A percentile compares a stretch with the other conserved stretches of the same genome.
Evolutionary conservation across 2,888 invertebrate genomes (phyloP).

Genomic region (Bombyx huttoni): DNA sequence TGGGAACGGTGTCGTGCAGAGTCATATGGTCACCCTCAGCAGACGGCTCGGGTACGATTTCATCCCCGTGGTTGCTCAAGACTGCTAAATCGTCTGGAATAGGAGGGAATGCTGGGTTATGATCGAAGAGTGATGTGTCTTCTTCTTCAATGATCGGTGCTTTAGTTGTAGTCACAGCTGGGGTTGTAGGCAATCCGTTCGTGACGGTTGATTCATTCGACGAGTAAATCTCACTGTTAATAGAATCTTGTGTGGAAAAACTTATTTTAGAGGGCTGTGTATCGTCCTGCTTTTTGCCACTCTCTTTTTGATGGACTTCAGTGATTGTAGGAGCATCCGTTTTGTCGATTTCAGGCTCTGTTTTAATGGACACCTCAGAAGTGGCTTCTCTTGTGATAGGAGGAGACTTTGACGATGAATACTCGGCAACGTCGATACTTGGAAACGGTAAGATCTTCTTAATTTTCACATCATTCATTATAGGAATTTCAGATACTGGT

Average conservation of each 20-base stretch:
- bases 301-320: constrained; percentile 24
- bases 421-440: constrained; percentile 47
- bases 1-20: constrained; percentile 23
- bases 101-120: constrained; percentile 62
- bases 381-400: constrained; percentile 56
- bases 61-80: constrained; percentile 51
- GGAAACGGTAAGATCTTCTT: constrained; percentile 56
- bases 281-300: constrained; percentile 14
- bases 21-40: constrained; percentile 35
- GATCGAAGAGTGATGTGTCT: constrained; percentile 42
- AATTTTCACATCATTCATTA: constrained; percentile 56
- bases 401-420: constrained; percentile 56
- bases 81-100: constrained; percentile 58
- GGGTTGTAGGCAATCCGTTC: constrained; percentile 24
- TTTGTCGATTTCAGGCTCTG: constrained; percentile 19
- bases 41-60: constrained; percentile 40
- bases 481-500: constrained; percentile 63
- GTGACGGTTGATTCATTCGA: constrained; percentile 38
- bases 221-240: constrained; percentile 39
- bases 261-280: constrained; percentile 50
- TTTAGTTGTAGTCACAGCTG: constrained; percentile 33
- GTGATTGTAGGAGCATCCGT: constrained; percentile 32
- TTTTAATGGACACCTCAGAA: constrained; percentile 31
- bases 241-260: constrained; percentile 47
- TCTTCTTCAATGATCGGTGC: constrained; percentile 51